Percentiles rank a stretch among this genome's conserved stretches.
These are phyloP conservation scores for Smithornis capensis DNA, from an alignment of 2,113 vertebrate species.

Conservation along the genomic window DNA sequence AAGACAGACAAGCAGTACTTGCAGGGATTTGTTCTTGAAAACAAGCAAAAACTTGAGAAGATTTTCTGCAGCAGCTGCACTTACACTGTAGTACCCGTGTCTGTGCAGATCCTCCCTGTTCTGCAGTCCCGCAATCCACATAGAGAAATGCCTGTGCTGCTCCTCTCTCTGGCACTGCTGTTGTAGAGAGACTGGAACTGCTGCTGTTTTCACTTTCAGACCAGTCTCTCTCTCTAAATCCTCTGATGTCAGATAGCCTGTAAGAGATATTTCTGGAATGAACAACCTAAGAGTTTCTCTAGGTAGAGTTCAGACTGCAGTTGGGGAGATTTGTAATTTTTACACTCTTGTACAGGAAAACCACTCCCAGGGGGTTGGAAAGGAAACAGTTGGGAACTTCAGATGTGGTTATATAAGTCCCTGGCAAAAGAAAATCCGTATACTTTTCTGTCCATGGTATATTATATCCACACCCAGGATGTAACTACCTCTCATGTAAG, in stretches of 20 bases:
- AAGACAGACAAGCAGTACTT: background rate
- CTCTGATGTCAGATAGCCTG: constrained; percentile 74
- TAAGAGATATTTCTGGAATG: constrained; percentile 73
- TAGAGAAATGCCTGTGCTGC: constrained; percentile 1
- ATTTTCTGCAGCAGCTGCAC: constrained; percentile 33
- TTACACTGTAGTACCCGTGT: constrained; percentile 33
- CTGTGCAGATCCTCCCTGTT: background rate
- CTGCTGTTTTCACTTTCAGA: constrained; percentile 68
- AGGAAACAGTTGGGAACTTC: background rate
- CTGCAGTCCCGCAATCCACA: constrained; percentile 56
- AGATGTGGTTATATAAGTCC: constrained; percentile 2
- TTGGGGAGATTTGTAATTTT: constrained; percentile 40
- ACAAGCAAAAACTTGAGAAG: background rate
- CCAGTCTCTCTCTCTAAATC: constrained; percentile 56
- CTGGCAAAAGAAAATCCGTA: constrained; percentile 10
- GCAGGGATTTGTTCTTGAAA: background rate
- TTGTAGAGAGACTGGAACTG: constrained; percentile 10
- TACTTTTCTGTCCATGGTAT: constrained; percentile 28
- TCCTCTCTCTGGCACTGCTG: background rate
- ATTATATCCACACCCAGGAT: constrained; percentile 54
- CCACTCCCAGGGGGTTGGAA: background rate
- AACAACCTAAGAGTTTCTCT: constrained; percentile 58
- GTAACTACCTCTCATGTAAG: constrained; percentile 21
- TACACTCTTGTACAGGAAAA: constrained; percentile 33
- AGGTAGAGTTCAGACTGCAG: constrained; percentile 56